Percentiles rank a stretch among this genome's conserved stretches.
These are phyloP conservation scores for Leptogaster cylindrica DNA, from an alignment of 2,888 invertebrate genomes.

Conservation along the genomic window DNA sequence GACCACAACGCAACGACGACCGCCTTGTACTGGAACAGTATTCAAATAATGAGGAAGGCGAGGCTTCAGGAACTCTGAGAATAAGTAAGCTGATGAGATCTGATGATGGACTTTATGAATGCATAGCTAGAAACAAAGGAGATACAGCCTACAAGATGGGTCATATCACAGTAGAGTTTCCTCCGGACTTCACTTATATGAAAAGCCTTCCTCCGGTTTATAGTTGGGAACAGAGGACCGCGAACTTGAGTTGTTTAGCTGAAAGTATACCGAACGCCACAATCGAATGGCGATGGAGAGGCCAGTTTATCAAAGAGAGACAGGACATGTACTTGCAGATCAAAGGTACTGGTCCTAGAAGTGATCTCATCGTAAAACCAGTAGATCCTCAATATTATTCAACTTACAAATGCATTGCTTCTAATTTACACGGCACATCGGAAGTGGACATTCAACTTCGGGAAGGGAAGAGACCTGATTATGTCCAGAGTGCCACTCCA, in stretches of 20 bases:
- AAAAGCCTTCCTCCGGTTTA: slow-evolving; percentile 76
- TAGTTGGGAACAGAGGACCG: slow-evolving; percentile 82
- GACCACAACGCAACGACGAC: slow-evolving; percentile 70
- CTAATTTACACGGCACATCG: slow-evolving; percentile 74
- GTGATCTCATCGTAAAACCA: slow-evolving; percentile 75
- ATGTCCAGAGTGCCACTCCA: slow-evolving; percentile 70
- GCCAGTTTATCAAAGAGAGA: slow-evolving; percentile 64
- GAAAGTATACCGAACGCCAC: slow-evolving; percentile 91
- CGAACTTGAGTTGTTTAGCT: slow-evolving; percentile 87
- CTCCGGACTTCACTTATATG: slow-evolving; percentile 77
- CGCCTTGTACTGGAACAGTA: slow-evolving; percentile 70
- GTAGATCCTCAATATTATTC: slow-evolving; percentile 72
- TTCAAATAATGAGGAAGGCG: slow-evolving; percentile 65
- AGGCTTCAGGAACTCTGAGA: slow-evolving; percentile 71
- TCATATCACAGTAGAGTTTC: slow-evolving; percentile 82
- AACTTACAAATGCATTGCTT: slow-evolving; percentile 81
- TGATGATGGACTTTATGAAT: slow-evolving; percentile 89
- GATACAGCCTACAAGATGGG: slow-evolving; percentile 79
- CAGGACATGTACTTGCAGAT: slow-evolving; percentile 67
- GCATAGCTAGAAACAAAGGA: slow-evolving; percentile 81
- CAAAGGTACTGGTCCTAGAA: slow-evolving; percentile 73
- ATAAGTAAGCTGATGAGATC: slow-evolving; percentile 71
- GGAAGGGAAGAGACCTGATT: slow-evolving; percentile 75
- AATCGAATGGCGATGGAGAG: slow-evolving; percentile 79
- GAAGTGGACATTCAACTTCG: slow-evolving; percentile 73